phyloP scores from a whole-genome alignment of 2,113 vertebrate species.

The Petaurus breviceps region DNA sequence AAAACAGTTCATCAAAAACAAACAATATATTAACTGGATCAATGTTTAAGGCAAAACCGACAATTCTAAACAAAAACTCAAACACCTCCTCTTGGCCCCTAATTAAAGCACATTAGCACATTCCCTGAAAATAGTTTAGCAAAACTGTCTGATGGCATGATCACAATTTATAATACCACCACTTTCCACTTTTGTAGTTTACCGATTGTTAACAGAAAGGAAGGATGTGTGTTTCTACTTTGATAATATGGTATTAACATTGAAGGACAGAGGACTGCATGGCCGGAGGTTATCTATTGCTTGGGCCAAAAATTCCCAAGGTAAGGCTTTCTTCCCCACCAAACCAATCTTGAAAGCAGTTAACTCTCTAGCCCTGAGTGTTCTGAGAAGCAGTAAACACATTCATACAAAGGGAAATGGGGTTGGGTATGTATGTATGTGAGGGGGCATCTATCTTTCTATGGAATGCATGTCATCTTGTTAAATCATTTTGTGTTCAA shows the following conservation, averaged over 20 bases:
- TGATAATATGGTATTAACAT: background rate
- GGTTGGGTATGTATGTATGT: background rate
- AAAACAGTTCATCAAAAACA: background rate
- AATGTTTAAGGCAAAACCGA: background rate
- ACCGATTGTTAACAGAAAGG: background rate
- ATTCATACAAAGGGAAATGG: background rate
- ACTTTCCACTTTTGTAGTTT: background rate
- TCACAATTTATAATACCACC: background rate
- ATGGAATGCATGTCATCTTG: background rate
- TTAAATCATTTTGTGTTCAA: background rate
- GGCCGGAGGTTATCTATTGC: background rate
- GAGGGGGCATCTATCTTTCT: background rate
- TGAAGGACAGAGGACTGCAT: background rate
- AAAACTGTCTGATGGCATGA: background rate
- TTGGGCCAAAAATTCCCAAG: background rate
- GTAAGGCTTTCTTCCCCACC: background rate
- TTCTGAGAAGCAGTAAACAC: background rate
- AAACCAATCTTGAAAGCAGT: background rate
- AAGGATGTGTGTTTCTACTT: background rate
- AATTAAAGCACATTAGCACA: background rate
- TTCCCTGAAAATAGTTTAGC: background rate
- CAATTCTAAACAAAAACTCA: background rate
- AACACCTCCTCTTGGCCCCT: background rate
- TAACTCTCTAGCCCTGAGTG: background rate
- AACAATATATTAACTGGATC: background rate